Conservation (phyloP, 2,888 invertebrate genomes). For the Metacarcinus magister region DNA sequence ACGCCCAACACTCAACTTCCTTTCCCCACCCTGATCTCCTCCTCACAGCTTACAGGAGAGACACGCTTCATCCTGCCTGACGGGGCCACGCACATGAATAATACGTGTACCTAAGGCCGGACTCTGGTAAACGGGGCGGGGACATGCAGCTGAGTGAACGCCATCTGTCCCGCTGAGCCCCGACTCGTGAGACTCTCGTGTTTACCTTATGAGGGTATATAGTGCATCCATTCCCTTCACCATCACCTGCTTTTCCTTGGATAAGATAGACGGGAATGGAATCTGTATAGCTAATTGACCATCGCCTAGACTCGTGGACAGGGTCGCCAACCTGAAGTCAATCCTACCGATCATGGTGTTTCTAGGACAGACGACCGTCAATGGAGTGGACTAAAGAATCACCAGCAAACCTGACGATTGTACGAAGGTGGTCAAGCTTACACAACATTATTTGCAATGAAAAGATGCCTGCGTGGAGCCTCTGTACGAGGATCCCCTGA, state of each 20-base stretch:
- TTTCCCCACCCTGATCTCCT: background rate
- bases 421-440: background rate
- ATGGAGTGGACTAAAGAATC: background rate
- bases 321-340: no score
- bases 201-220: background rate
- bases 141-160: background rate
- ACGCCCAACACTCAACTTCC: background rate
- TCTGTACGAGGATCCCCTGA: background rate
- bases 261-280: no score
- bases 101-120: conserved; percentile 18
- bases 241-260: background rate
- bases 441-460: background rate
- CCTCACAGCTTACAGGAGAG: background rate
- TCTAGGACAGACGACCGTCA: background rate
- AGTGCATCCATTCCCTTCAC: background rate
- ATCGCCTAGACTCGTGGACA: no score
- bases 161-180: conserved; percentile 7
- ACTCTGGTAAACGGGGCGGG: background rate
- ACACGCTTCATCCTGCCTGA: conserved; percentile 11
- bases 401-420: background rate
- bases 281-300: no score
- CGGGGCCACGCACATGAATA: background rate
- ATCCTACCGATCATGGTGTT: background rate
- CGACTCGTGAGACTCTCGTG: background rate
- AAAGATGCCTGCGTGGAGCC: background rate